Evolutionary conservation across 1,140 invertebrate genomes (phyloP), one percentile per base, ranked within the genome.

Genomic region (Temnothorax nylanderi): DNA sequence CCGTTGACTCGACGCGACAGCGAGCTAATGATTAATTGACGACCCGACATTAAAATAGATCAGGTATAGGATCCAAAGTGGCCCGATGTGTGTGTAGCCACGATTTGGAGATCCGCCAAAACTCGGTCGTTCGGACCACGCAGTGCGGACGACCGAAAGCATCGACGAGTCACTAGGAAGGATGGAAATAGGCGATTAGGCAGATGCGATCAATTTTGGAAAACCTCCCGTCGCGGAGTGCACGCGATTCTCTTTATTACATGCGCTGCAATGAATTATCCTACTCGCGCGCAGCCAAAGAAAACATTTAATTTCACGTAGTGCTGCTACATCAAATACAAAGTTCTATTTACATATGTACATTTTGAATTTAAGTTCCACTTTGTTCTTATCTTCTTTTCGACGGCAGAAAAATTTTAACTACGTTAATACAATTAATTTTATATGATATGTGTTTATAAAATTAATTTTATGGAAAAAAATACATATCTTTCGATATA

Each of bases 31-130:
- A 91, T 91, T 92, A 91, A 92, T 91, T 88, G 90, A 85, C 86
- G 72, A 88, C 72, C 88, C 85, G 51, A 67, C 77, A 80, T 89
- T 91, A 91, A 91, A 91, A 91, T 91, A 91, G 90, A 91, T 74
- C 85, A 82, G 56, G 75, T 86, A 86, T 60, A 89, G 76, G 78
- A 87, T 91, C 71, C 76, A 78, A 71, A 67, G 51, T 32, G 81
- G 62, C 64, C 56, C 44, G 72, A 85, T 87, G 76, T 81, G 76
- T 85, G 88, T 58, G 74, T 71, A 80, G 77, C 77, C 62, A 47
- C 76, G 65, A 88, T 85, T 89, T 91, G 91, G 91, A 87, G 26
- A 32, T 16, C 1, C 26, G 91, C 88, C 91, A 91, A 88, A 88
- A 71, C 80, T 49, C 54, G 49, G 11, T 65, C 58, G 60, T 84